These are phyloP conservation scores for Delphinapterus leucas DNA, from an alignment of 2,113 vertebrate genomes.

Conservation along the genomic window DNA sequence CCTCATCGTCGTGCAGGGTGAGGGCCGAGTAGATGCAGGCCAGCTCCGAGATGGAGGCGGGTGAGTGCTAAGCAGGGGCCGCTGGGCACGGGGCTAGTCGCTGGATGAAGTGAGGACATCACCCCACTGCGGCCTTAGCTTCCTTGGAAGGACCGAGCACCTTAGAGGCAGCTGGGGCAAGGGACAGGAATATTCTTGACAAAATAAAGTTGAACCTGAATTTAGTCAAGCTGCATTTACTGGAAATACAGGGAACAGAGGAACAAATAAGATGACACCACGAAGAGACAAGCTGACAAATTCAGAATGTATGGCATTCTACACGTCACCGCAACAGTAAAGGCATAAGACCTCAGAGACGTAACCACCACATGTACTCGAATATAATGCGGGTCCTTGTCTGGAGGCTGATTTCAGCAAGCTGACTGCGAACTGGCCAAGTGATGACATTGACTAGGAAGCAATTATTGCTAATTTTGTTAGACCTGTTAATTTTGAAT, in stretches of 20 bases:
- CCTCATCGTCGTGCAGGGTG: no score
- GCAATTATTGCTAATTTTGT: neutral
- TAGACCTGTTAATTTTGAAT: neutral
- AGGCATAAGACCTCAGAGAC: neutral
- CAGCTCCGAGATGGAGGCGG: no score
- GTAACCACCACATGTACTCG: neutral
- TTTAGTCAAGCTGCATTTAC: neutral
- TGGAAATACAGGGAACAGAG: neutral
- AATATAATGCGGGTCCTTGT: neutral
- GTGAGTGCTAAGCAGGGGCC: no score
- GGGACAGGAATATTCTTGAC: neutral
- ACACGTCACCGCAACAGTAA: neutral
- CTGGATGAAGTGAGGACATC: no score
- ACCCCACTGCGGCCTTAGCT: no score
- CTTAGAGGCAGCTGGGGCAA: no score
- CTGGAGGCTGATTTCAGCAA: neutral
- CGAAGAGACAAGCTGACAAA: neutral
- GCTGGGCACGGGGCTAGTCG: no score
- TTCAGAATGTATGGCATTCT: neutral
- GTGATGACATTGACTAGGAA: no score
- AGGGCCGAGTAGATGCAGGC: no score
- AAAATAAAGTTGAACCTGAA: neutral
- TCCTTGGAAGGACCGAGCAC: no score
- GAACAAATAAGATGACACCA: neutral
- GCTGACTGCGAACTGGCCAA: neutral